Evolutionary conservation across 2,797 vertebrate genomes (phyloP).

Genomic region (Hoplostethus mediterraneus): DNA sequence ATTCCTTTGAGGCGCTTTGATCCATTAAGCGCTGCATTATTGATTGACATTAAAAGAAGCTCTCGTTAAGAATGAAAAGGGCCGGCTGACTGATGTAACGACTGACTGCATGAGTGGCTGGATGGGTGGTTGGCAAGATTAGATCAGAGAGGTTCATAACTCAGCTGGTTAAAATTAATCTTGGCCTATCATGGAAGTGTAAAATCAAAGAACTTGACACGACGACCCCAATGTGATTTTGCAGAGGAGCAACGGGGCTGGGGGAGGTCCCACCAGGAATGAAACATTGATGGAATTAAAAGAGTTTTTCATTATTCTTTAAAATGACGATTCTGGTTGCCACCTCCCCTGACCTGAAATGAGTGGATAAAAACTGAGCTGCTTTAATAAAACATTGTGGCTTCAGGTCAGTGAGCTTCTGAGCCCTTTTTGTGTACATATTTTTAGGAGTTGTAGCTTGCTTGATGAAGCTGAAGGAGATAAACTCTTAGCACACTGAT

Average conservation of each 20-base stretch:
- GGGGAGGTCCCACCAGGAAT: not conserved
- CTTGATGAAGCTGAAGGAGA: slow-evolving; percentile 31
- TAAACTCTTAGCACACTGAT: slow-evolving; percentile 1
- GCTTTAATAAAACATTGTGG: slow-evolving; percentile 41
- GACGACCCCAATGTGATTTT: slow-evolving; percentile 11
- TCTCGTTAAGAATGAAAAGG: slow-evolving; percentile 70
- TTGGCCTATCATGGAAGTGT: slow-evolving; percentile 33
- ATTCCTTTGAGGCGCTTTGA: slow-evolving; percentile 79
- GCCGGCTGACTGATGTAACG: slow-evolving; percentile 22
- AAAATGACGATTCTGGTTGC: slow-evolving; percentile 15
- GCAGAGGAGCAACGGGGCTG: slow-evolving; percentile 8
- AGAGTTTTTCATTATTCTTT: slow-evolving; percentile 32
- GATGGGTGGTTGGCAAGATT: slow-evolving; percentile 24
- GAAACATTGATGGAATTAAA: slow-evolving; percentile 39
- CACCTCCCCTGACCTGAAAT: slow-evolving; percentile 15
- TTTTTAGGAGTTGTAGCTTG: not conserved
- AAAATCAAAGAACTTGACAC: slow-evolving; percentile 33
- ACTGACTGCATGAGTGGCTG: slow-evolving; percentile 8
- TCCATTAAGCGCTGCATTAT: slow-evolving; percentile 83
- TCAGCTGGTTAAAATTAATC: slow-evolving; percentile 51
- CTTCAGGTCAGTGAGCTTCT: slow-evolving; percentile 42
- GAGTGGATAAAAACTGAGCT: slow-evolving; percentile 33
- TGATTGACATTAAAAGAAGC: slow-evolving; percentile 80
- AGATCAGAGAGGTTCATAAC: slow-evolving; percentile 46
- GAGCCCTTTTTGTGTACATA: slow-evolving; percentile 26